Conservation (phyloP, 2,113 vertebrate species). For the Ammodytes dubius region DNA sequence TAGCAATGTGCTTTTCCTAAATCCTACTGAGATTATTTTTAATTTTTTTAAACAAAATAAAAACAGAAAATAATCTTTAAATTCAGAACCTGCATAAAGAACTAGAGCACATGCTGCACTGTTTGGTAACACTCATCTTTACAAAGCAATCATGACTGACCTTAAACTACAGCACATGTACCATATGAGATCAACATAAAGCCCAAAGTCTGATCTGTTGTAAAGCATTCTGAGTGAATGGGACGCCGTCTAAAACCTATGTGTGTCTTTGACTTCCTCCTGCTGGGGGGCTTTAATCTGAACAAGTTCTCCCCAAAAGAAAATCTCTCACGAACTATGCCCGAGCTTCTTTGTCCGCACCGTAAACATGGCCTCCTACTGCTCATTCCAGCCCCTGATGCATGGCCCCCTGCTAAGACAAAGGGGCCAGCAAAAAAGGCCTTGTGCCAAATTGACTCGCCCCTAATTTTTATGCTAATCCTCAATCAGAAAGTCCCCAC, state of each 20-base stretch:
- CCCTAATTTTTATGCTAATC: constrained; percentile 81
- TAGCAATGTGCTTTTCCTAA: neutral
- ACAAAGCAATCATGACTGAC: constrained; percentile 44
- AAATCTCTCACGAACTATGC: constrained; percentile 3
- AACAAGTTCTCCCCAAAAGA: constrained; percentile 41
- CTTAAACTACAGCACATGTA: constrained; percentile 29
- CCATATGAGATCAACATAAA: constrained; percentile 60
- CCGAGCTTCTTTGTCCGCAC: constrained; percentile 36
- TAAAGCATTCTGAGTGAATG: constrained; percentile 22
- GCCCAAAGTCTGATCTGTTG: constrained; percentile 54
- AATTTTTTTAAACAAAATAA: neutral
- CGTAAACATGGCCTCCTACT: constrained; percentile 39
- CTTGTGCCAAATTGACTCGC: constrained; percentile 68
- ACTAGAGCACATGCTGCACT: neutral
- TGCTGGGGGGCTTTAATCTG: constrained; percentile 68
- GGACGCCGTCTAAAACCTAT: constrained; percentile 59
- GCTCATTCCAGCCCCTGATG: constrained; percentile 26
- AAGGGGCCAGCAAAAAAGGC: constrained; percentile 48
- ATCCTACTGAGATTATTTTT: neutral
- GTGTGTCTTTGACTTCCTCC: constrained; percentile 56
- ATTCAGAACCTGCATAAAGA: neutral
- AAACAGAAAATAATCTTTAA: neutral
- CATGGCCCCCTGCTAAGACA: constrained; percentile 56
- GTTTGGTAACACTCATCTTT: neutral
- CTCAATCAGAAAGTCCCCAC: constrained; percentile 58